Percentiles rank a stretch among this genome's conserved stretches.
Conservation (phyloP, 2,888 invertebrate genomes). For the Hirtodrosophila histrioides region DNA sequence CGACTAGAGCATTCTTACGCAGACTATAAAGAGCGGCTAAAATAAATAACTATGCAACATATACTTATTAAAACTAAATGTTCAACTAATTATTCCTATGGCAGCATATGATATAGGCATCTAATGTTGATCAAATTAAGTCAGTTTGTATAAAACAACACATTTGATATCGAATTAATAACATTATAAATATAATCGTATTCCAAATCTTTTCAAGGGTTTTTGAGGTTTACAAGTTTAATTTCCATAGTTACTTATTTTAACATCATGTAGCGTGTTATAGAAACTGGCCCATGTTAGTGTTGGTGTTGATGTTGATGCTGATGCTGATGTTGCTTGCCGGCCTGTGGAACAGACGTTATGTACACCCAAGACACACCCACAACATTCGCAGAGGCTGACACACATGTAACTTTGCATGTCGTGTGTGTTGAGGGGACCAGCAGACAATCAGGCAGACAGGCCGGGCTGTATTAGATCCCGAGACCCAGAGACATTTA, state of each 20-base stretch:
- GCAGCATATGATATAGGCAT: no score
- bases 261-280: constrained; percentile 67
- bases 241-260: constrained; percentile 27
- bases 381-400: constrained; percentile 47
- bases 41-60: no score
- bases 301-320: constrained; percentile 43
- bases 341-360: constrained; percentile 27
- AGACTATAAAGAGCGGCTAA: no score
- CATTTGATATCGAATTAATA: no score
- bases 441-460: constrained; percentile 48
- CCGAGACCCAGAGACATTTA: constrained; percentile 35
- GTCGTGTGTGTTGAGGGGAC: constrained; percentile 52
- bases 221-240: constrained; percentile 20
- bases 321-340: constrained; percentile 45
- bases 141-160: no score
- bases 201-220: constrained; percentile 9
- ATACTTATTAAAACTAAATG: no score
- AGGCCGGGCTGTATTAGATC: constrained; percentile 47
- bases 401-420: constrained; percentile 73
- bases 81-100: no score
- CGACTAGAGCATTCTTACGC: no score
- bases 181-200: no score
- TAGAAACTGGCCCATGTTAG: constrained; percentile 51
- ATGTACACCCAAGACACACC: constrained; percentile 51
- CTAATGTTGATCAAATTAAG: no score